phyloP scores from a whole-genome alignment of 2,113 vertebrate genomes.

The Trogon melanurus region DNA sequence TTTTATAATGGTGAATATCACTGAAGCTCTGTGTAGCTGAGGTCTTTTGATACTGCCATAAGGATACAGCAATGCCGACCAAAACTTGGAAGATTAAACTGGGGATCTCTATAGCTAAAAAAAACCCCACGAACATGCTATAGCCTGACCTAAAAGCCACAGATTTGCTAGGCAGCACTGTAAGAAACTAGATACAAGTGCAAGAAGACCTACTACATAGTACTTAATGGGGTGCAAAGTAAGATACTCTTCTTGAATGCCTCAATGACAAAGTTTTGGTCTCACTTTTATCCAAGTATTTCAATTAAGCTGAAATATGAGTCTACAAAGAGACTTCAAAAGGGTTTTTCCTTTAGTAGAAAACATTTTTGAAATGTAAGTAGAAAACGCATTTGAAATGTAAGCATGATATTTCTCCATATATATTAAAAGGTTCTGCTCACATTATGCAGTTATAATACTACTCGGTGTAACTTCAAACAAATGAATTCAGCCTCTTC shows the following conservation, averaged over 20 bases:
- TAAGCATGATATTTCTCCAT: not conserved
- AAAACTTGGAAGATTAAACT: not conserved
- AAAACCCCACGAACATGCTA: not conserved
- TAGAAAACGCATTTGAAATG: slow-evolving; percentile 5
- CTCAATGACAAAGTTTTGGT: not conserved
- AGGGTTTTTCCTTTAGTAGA: not conserved
- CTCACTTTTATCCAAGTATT: not conserved
- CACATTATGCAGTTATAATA: not conserved
- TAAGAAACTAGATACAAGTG: not conserved
- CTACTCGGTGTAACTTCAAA: not conserved
- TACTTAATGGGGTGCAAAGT: not conserved
- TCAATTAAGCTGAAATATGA: not conserved
- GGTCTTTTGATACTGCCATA: not conserved
- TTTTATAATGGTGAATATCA: not conserved
- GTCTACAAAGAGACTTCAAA: not conserved
- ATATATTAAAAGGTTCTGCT: not conserved
- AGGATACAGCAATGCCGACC: not conserved
- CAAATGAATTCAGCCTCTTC: not conserved
- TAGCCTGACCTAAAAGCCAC: not conserved
- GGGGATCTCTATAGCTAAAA: not conserved
- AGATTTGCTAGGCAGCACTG: not conserved
- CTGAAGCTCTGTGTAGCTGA: not conserved
- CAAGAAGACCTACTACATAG: not conserved
- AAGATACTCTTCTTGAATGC: not conserved
- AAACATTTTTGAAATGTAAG: not conserved